Evolutionary conservation across 2,888 invertebrate genomes (phyloP), one percentile per base, ranked within the genome.

Genomic region (Rhamphomyia laevipes): DNA sequence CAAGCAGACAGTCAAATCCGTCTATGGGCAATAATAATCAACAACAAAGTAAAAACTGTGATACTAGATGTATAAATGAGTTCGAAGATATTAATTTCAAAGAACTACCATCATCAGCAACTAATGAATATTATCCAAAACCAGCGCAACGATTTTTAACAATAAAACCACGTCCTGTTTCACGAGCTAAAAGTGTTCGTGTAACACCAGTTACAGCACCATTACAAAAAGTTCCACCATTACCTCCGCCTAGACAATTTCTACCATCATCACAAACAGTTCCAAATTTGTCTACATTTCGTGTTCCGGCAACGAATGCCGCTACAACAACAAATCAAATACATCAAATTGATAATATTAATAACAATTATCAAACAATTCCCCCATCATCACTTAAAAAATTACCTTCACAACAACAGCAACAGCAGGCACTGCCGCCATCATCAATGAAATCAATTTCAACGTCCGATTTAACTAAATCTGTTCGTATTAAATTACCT

Each of bases 181-280:
- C 58, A 30, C 65, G 67, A 30, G 59, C 67, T 2, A 62, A 63
- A 42, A 64, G 67, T 9, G 63, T 61, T 12, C 58, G 60, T 10
- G 49, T 52, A 49, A 45, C 53, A 38, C 17, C 18, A 33, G 43
- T 55, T 31, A 49, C 53, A 16, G 17, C 51, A 38, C 37, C 51
- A 17, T 43, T 23, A 43, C 37, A 51, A n/a, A 35, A 50, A 40
- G 35, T 45, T 41, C 48, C 47, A 18, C 54, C 56, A 2, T 56
- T 55, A 46, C 55, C 55, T 2, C 56, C 54, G 4, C 56, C 51
- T 5, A 56, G 58, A n/a, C 54, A 53, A 45, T 31, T 40, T 50
- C 13, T 13, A 15, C 18, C 27, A 31, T 41, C 31, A 48, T 37
- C 35, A 59, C 46, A 48, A 52, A 55, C 42, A 61, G 51, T 51